phyloP scores from a whole-genome alignment of 2,113 vertebrate species.

The Taurulus bubalis region DNA sequence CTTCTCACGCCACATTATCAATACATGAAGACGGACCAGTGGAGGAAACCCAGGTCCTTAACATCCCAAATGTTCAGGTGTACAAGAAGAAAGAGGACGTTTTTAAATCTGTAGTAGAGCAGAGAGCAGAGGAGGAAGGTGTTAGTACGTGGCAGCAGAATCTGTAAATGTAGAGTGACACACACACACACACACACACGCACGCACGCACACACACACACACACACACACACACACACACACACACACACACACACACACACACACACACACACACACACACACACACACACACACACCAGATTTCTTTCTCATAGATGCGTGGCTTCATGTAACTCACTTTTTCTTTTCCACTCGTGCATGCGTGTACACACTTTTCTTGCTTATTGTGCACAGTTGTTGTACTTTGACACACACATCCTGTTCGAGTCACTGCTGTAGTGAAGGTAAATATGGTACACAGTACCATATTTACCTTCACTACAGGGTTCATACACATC shows the following conservation, averaged over 20 bases:
- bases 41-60: not conserved
- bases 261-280: not conserved
- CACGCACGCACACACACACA: not conserved
- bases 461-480: too few relatives aligned
- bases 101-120: not conserved
- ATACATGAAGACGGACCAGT: not conserved
- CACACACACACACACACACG: not conserved
- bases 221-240: not conserved
- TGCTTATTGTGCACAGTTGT: constrained; percentile 27
- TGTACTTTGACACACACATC: constrained; percentile 52
- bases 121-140: not conserved
- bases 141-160: not conserved
- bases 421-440: constrained; percentile 53
- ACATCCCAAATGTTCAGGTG: not conserved
- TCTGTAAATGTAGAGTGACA: not conserved
- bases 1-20: not conserved
- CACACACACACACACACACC: not conserved
- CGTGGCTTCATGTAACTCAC: not conserved
- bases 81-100: not conserved
- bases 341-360: constrained; percentile 23
- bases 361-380: constrained; percentile 6
- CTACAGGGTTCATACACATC: too few relatives aligned
- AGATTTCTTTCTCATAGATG: not conserved
- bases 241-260: not conserved
- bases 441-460: constrained; percentile 3